These are phyloP conservation scores for Accipiter minullus DNA, from an alignment of 2,797 vertebrate genomes.

Conservation along the genomic window DNA sequence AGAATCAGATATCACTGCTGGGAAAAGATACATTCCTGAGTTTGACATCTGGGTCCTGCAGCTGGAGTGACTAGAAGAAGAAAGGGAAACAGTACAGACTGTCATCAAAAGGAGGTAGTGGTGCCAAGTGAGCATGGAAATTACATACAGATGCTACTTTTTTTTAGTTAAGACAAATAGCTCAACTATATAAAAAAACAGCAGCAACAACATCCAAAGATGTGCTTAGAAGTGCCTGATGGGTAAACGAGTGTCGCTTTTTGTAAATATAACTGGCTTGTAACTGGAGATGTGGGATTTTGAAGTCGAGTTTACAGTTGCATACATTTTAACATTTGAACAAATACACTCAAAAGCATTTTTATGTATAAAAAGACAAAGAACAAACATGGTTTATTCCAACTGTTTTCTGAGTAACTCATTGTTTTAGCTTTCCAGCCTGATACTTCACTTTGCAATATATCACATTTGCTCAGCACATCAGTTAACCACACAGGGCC, in stretches of 20 bases:
- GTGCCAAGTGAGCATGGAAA: conserved; percentile 79
- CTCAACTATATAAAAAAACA: conserved; percentile 64
- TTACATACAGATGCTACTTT: conserved; percentile 77
- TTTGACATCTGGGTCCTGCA: conserved; percentile 79
- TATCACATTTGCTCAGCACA: not conserved
- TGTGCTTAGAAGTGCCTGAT: conserved; percentile 73
- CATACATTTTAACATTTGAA: not conserved
- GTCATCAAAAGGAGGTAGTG: conserved; percentile 75
- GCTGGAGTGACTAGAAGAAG: conserved; percentile 74
- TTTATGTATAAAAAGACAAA: not conserved
- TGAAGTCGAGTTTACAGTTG: not conserved
- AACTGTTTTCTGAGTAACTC: conserved; percentile 15
- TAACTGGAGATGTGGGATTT: conserved; percentile 13
- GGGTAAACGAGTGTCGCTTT: conserved; percentile 50
- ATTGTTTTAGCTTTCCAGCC: not conserved
- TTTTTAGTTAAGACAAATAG: conserved; percentile 72
- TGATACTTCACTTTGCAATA: not conserved
- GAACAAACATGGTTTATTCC: not conserved
- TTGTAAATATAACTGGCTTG: not conserved
- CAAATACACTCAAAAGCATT: not conserved
- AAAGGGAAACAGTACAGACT: conserved; percentile 72
- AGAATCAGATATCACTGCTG: conserved; percentile 64
- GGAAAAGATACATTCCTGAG: conserved; percentile 67
- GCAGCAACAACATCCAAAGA: conserved; percentile 66
- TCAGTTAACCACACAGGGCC: not conserved